Evolutionary conservation across 2,113 vertebrate genomes (phyloP), one percentile per base, ranked within the genome.

Genomic region (Heterotis niloticus): DNA sequence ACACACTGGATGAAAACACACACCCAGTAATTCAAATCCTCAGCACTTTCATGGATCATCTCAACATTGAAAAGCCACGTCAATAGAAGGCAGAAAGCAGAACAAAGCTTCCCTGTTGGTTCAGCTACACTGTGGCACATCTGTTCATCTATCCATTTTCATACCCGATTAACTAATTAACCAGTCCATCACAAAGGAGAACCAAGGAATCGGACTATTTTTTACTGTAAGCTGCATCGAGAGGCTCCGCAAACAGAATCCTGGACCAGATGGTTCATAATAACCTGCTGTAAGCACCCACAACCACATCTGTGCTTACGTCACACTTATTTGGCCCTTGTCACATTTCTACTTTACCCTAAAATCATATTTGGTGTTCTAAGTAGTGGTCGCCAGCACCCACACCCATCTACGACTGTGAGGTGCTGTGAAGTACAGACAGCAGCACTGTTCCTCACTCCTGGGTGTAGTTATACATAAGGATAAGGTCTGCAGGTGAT

Each of bases 181-280:
- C n/a, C 7, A 44, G 34, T 44, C 34, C 34, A 44, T 44, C 34
- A 7, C 7, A 7, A 44, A 7, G 34, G 7, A 44, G 34, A 44
- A 44, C 34, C 34, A 44, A 44, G 34, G 2, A 44, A 7, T 44
- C 7, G 34, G 34, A 44, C 34, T 7, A 44, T 44, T 17, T 24
- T 28, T 74, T 59, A 20, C 17, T 74, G n/a, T 23, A 17, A 74
- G 1, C 26, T 24, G 54, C 20, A 26, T 51, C 23, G 9, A 54
- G 24, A 26, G 51, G 51, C 24, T 57, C 71, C 54, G 17, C 71
- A 44, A 13, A 10, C 54, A 57, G 57, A 28, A 18, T 57, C 54
- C 52, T 74, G 71, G 71, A 52, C 20, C 51, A 28, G 14, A 59
- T 69, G 44, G 28, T 78, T 78, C 76, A 68, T 17, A 44, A 68